Percentiles rank a stretch among this genome's conserved stretches.
Conservation (phyloP, 2,113 vertebrate genomes). For the western clawed frog (Xenopus tropicalis) region UCB_Xtro_10.0 CM004445.2:27524501-27525000, state of each 20-base stretch:
- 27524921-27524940: constrained; percentile 61
- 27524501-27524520: too few species aligned
- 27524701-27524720: background rate
- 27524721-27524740: background rate
- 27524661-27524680: background rate
- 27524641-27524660: background rate
- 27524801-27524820: background rate
- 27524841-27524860: background rate
- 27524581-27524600: constrained; percentile 35
- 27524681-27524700: background rate
- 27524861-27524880: constrained; percentile 43
- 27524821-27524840: background rate
- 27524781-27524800: background rate
- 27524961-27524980: constrained; percentile 72
- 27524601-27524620: constrained; percentile 8
- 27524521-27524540: too few species aligned
- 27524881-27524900: constrained; percentile 41
- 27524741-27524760: background rate
- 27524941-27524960: constrained; percentile 58
- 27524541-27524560: too few species aligned
- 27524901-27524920: constrained; percentile 51
- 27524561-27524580: constrained; percentile 12
- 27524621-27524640: background rate
- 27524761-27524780: constrained; percentile 4
- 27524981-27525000: constrained; percentile 62